Base-by-base conservation (phyloP, 2,113 vertebrate species). In the Heptranchias perlo region DNA sequence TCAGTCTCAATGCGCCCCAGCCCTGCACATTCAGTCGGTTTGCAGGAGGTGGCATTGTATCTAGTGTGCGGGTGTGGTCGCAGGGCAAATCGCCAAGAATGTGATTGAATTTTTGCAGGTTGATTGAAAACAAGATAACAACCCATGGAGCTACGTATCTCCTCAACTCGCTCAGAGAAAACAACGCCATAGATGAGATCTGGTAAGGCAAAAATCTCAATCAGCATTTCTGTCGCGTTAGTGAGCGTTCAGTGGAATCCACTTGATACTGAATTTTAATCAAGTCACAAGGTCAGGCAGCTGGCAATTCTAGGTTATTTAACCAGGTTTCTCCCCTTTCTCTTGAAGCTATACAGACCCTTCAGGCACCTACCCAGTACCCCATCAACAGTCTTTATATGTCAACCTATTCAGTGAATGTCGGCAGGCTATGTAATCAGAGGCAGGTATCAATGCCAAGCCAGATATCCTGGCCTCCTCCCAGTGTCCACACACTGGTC, bases 111-210 rank as follows among this genome's bases (percentile, higher is more conserved):
- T 93, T 96, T 96, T 96, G 47, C 84, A 98, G 98, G 98, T 97
- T 98, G 69, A 98, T 98, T 96, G 97, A 98, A 96, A 98, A 98
- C 96, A 97, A 96, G 92, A 98, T 98, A 97, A 98, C 98, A 23
- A 97, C 96, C 96, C 96, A 96, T 96, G 98, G 98, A 47, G 96
- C 97, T 52, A 97, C 97, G 82, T 97, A 95, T 95, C 96, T 98
- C 96, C 97, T 97, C 0, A 97, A 97, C 31, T 97, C 97, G 1
- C 96, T 98, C 73, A 97, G 96, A 96, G 97, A 97, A 65, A 98
- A 98, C 96, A 98, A 97, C 0, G 96, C 97, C 93, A 97, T 98
- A 86, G 96, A 97, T 96, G 98, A 98, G 97, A 97, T 98, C 64
- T 98, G 98, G 98, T 98, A 97, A 98, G 97, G 94, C 94, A 69